Percentiles rank a stretch among this genome's conserved stretches.
These are phyloP conservation scores for Sebastes minor DNA, from an alignment of 2,797 vertebrate species.

Conservation along the genomic window DNA sequence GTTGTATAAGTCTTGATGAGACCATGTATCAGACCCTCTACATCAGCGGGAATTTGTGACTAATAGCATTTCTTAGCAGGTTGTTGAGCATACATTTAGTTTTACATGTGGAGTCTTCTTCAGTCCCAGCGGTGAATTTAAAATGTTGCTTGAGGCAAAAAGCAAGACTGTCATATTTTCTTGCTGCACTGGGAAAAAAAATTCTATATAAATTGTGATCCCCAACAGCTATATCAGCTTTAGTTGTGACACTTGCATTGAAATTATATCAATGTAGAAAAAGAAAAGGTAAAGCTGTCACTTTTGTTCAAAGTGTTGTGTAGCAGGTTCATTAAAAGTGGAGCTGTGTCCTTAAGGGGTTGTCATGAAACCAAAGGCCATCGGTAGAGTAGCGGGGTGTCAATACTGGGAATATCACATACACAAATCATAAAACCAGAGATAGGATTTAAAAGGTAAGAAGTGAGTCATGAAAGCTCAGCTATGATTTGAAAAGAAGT, in stretches of 20 bases:
- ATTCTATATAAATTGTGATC: conserved; percentile 3
- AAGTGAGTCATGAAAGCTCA: background rate
- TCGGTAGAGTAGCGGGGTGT: background rate
- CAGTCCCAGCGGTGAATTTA: conserved; percentile 26
- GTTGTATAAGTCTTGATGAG: conserved; percentile 27
- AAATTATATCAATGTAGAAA: background rate
- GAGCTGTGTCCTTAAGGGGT: background rate
- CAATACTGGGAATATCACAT: background rate
- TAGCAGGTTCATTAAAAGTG: background rate
- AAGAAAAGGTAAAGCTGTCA: conserved; percentile 10
- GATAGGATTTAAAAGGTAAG: background rate
- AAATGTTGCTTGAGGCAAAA: conserved; percentile 31
- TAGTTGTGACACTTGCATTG: conserved; percentile 3
- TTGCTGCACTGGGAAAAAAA: background rate
- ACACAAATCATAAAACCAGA: background rate
- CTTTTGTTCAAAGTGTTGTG: conserved; percentile 4
- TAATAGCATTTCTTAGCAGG: conserved; percentile 43
- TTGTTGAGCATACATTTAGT: conserved; percentile 45
- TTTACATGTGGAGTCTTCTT: conserved; percentile 29
- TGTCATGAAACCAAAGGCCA: background rate
- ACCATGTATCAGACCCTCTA: background rate
- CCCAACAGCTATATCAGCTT: conserved; percentile 1
- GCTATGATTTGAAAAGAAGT: background rate
- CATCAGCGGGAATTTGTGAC: conserved; percentile 23
- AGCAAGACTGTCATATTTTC: conserved; percentile 1